Evolutionary conservation across 2,113 vertebrate species (phyloP).

Genomic region (Crocuta crocuta): DNA sequence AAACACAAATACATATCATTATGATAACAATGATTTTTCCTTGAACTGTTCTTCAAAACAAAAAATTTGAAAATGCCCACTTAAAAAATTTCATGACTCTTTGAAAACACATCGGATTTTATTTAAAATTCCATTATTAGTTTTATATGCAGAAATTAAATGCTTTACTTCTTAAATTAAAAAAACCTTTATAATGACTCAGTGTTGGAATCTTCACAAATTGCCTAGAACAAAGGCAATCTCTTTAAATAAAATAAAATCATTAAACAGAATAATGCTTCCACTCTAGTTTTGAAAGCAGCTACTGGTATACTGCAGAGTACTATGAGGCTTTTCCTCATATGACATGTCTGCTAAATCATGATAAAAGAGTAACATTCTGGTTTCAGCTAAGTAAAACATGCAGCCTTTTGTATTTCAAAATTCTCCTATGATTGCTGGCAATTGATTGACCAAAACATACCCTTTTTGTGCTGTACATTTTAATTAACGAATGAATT

Average conservation of each 20-base stretch:
- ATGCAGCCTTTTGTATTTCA: conserved; percentile 50
- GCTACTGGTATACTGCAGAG: not conserved
- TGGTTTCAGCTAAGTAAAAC: conserved; percentile 59
- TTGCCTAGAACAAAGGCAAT: not conserved
- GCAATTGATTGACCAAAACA: conserved; percentile 20
- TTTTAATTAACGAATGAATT: conserved; percentile 63
- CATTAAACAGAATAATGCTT: not conserved
- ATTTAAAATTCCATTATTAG: not conserved
- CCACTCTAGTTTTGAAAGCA: not conserved
- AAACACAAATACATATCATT: not conserved
- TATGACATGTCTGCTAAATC: not conserved
- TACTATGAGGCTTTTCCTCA: not conserved
- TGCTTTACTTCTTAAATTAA: conserved; percentile 54
- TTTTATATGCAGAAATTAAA: not conserved
- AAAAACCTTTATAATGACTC: not conserved
- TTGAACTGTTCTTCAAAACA: conserved; percentile 24
- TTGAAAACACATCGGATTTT: not conserved
- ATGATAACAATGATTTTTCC: conserved; percentile 43
- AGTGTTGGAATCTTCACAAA: not conserved
- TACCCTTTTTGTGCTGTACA: conserved; percentile 26
- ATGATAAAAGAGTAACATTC: conserved; percentile 45
- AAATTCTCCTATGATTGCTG: conserved; percentile 43
- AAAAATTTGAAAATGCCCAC: conserved; percentile 41
- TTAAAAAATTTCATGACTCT: conserved; percentile 11
- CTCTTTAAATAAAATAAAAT: conserved; percentile 44